A percentile compares a stretch with the other conserved stretches of the same genome.
Evolutionary conservation across 2,113 vertebrate species (phyloP).

Genomic region (Galbula dea): DNA sequence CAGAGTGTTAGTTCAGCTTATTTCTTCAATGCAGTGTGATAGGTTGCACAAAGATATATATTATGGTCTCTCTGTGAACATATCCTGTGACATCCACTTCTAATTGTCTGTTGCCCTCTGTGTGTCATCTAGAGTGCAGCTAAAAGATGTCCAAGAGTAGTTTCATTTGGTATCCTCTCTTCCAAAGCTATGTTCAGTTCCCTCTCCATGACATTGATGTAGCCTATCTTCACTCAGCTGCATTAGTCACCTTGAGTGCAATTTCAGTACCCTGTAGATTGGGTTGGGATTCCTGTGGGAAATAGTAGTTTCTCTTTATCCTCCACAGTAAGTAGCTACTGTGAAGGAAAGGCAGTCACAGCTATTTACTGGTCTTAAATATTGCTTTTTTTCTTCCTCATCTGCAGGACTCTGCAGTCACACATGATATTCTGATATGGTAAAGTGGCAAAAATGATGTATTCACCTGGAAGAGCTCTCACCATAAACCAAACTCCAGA

Average conservation of each 20-base stretch:
- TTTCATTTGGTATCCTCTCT: background rate
- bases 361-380: background rate
- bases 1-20: background rate
- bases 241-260: background rate
- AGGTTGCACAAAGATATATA: background rate
- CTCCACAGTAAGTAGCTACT: background rate
- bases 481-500: background rate
- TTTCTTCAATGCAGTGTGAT: background rate
- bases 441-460: background rate
- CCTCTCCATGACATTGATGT: background rate
- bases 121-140: background rate
- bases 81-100: background rate
- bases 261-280: background rate
- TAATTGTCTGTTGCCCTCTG: background rate
- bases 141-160: background rate
- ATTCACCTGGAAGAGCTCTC: background rate
- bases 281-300: background rate
- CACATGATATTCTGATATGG: background rate
- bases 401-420: background rate
- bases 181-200: background rate
- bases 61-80: background rate
- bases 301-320: background rate
- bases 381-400: background rate
- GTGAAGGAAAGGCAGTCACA: background rate
- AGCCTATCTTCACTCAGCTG: background rate